Conservation (phyloP, 2,888 invertebrate species). For the Rhodophaea formosa region DNA sequence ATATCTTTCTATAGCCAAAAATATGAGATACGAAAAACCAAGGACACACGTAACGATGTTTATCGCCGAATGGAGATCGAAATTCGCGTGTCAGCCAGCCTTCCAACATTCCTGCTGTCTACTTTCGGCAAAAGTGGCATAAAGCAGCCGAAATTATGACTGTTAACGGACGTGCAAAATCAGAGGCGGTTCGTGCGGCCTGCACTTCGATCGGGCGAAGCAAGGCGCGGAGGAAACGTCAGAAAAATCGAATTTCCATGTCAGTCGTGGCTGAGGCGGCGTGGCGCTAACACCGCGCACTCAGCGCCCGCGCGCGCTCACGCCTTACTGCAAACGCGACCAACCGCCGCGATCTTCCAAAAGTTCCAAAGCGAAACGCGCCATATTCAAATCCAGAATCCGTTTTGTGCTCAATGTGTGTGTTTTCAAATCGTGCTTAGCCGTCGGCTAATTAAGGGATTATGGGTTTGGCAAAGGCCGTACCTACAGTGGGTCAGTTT, state of each 20-base stretch:
- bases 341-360: conserved; percentile 29
- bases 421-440: conserved; percentile 39
- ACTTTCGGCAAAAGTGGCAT: conserved; percentile 55
- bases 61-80: conserved; percentile 47
- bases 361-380: conserved; percentile 39
- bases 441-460: conserved; percentile 65
- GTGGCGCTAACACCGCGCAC: conserved; percentile 71
- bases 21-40: conserved; percentile 38
- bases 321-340: conserved; percentile 35
- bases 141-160: conserved; percentile 59
- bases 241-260: conserved; percentile 81
- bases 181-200: conserved; percentile 68
- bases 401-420: conserved; percentile 42
- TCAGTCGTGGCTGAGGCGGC: conserved; percentile 77
- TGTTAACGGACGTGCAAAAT: conserved; percentile 73
- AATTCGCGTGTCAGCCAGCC: conserved; percentile 57
- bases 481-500: conserved; percentile 56
- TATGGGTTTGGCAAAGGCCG: conserved; percentile 63
- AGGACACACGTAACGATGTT: conserved; percentile 40
- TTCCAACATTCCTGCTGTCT: conserved; percentile 48
- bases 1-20: conserved; percentile 4
- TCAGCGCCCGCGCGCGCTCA: conserved; percentile 69
- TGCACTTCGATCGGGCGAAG: conserved; percentile 77
- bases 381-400: conserved; percentile 31
- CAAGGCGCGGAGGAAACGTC: conserved; percentile 80